phyloP scores from a whole-genome alignment of 2,797 vertebrate species.

The Myotis planiceps region DNA sequence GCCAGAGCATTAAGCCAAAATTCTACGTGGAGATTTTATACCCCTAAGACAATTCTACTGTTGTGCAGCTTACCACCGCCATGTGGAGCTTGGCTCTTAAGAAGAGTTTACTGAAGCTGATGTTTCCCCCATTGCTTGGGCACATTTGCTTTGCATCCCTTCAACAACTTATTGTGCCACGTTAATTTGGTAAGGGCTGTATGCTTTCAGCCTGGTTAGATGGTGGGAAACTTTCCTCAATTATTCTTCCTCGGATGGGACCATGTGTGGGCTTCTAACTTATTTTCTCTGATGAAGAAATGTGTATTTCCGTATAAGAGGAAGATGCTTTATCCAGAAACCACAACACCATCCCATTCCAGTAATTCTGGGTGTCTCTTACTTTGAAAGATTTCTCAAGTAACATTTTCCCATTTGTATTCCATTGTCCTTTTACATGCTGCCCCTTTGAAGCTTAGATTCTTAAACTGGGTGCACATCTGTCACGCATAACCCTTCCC shows the following conservation, averaged over 20 bases:
- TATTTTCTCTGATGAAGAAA: slow-evolving; percentile 34
- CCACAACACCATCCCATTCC: background rate
- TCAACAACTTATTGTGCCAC: background rate
- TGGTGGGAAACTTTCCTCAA: background rate
- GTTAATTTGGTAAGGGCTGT: background rate
- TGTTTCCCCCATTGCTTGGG: background rate
- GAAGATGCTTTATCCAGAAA: slow-evolving; percentile 42
- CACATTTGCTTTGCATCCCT: background rate
- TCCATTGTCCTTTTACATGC: slow-evolving; percentile 39
- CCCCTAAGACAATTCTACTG: slow-evolving; percentile 30
- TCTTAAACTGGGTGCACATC: slow-evolving; percentile 68
- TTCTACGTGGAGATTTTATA: background rate
- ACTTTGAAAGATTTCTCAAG: slow-evolving; percentile 53
- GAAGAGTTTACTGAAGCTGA: background rate
- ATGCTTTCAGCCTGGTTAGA: background rate
- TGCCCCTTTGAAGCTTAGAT: slow-evolving; percentile 42
- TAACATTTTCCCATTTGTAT: slow-evolving; percentile 34
- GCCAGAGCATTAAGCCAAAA: background rate
- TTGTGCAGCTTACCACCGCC: background rate
- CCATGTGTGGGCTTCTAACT: background rate
- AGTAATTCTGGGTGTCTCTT: slow-evolving; percentile 29
- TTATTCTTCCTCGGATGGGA: background rate
- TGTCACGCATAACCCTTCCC: slow-evolving; percentile 43
- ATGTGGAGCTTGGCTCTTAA: background rate
- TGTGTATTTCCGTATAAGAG: background rate